Percentiles rank a stretch among this genome's conserved stretches.
Evolutionary conservation across 1,140 invertebrate species (phyloP).

Genomic region (Pachypsylla venusta): DNA sequence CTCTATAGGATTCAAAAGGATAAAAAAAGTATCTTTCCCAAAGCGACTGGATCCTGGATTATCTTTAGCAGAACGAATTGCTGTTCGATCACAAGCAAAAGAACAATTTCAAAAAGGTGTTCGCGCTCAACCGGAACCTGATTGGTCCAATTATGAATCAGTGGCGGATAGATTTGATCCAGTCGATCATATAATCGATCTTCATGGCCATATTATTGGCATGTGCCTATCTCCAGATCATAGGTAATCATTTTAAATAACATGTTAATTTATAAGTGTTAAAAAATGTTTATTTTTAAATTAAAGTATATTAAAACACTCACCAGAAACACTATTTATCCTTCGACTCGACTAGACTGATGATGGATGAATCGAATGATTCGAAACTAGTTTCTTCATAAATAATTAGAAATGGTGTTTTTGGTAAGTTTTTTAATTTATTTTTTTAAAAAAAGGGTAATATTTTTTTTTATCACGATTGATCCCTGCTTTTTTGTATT

Average conservation of each 20-base stretch:
- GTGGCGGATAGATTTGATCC: conserved; percentile 58
- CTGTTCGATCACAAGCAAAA: conserved; percentile 15
- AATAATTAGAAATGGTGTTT: too few species aligned
- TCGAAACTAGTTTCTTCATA: too few species aligned
- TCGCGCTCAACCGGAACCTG: conserved; percentile 26
- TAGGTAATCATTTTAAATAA: conserved; percentile 36
- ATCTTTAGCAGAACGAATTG: conserved; percentile 46
- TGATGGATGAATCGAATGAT: too few species aligned
- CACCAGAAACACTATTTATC: too few species aligned
- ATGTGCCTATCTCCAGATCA: conserved; percentile 79
- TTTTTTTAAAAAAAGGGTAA: conserved; percentile 8
- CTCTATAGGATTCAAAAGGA: conserved; percentile 52
- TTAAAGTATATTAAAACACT: too few species aligned
- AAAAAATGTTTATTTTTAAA: too few species aligned
- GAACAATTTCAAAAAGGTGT: not conserved
- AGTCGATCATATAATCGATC: conserved; percentile 68
- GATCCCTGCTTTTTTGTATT: too few species aligned
- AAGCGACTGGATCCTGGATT: conserved; percentile 49
- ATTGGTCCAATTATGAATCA: conserved; percentile 51
- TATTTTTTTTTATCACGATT: not conserved
- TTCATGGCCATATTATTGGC: conserved; percentile 79
- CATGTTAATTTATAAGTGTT: too few species aligned
- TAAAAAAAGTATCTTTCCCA: conserved; percentile 55
- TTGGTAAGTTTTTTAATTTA: not conserved
- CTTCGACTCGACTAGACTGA: too few species aligned